A percentile compares a stretch with the other conserved stretches of the same genome.
Evolutionary conservation across 2,113 vertebrate species (phyloP).

Genomic region (Labeo rohita): DNA sequence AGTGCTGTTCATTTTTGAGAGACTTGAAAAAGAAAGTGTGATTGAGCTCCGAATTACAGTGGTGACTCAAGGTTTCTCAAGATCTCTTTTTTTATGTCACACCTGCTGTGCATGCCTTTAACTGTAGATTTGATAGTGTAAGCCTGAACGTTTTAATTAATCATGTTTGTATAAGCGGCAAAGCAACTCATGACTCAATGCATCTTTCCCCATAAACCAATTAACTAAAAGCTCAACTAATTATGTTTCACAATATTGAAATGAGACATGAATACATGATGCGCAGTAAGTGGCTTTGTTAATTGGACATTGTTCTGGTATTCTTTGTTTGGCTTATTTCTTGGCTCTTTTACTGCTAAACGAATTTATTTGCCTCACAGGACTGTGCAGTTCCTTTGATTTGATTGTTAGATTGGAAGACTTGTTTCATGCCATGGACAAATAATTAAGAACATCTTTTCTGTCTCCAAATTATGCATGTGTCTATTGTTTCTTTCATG

Average conservation of each 20-base stretch:
- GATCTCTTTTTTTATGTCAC: conserved; percentile 11
- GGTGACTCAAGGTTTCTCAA: conserved; percentile 8
- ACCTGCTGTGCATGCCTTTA: neutral
- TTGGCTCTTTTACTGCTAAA: conserved; percentile 20
- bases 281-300: conserved; percentile 27
- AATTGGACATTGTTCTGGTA: conserved; percentile 31
- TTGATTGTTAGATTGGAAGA: conserved; percentile 2
- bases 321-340: conserved; percentile 15
- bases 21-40: neutral
- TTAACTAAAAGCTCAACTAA: conserved; percentile 41
- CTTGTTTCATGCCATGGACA: conserved; percentile 5
- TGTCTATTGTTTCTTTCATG: neutral
- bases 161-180: conserved; percentile 1
- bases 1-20: conserved; percentile 3
- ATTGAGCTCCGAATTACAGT: neutral
- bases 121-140: conserved; percentile 5
- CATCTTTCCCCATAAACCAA: conserved; percentile 25
- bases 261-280: conserved; percentile 31
- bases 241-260: conserved; percentile 30
- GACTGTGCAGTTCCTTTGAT: neutral
- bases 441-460: conserved; percentile 7
- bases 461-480: neutral
- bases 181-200: conserved; percentile 32
- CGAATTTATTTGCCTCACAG: neutral
- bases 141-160: conserved; percentile 40